Percentiles rank a stretch among this genome's conserved stretches.
phyloP scores from a whole-genome alignment of 2,797 vertebrate genomes.

The Percopsis omiscomaycus region DNA sequence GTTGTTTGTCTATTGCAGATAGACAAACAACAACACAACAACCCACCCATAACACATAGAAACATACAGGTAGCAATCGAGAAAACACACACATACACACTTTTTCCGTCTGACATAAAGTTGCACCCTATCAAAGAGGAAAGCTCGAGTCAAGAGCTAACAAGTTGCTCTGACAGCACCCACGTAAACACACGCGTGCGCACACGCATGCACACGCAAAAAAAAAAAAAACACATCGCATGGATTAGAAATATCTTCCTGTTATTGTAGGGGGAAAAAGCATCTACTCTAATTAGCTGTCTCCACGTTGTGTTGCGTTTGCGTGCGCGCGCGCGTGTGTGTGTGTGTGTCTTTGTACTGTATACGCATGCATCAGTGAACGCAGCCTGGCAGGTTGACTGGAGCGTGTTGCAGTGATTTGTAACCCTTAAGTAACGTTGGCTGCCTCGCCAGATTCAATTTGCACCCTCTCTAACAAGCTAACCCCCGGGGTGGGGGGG shows the following conservation, averaged over 20 bases:
- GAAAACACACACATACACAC: too few relatives aligned
- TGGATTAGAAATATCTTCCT: too few relatives aligned
- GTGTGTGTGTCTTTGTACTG: background rate
- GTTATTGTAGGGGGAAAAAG: too few relatives aligned
- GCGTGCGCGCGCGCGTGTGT: background rate
- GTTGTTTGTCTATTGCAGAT: too few relatives aligned
- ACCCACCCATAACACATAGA: too few relatives aligned
- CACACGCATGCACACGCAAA: background rate
- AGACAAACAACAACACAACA: too few relatives aligned
- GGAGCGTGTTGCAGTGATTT: constrained; percentile 64
- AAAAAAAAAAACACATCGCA: too few relatives aligned
- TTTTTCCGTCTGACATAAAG: too few relatives aligned
- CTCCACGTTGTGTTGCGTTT: background rate
- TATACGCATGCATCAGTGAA: constrained; percentile 35
- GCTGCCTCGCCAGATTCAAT: constrained; percentile 71
- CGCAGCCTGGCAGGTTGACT: constrained; percentile 52
- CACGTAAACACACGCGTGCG: background rate
- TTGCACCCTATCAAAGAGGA: too few relatives aligned
- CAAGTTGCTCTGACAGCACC: background rate
- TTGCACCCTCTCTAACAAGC: constrained; percentile 60
- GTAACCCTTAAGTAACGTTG: constrained; percentile 67
- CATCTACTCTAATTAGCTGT: background rate
- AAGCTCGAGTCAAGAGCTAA: too few relatives aligned
- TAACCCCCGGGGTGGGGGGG: constrained; percentile 29
- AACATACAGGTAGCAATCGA: too few relatives aligned